phyloP scores from a whole-genome alignment of 2,113 vertebrate genomes.

The Oxyruncus cristatus region DNA sequence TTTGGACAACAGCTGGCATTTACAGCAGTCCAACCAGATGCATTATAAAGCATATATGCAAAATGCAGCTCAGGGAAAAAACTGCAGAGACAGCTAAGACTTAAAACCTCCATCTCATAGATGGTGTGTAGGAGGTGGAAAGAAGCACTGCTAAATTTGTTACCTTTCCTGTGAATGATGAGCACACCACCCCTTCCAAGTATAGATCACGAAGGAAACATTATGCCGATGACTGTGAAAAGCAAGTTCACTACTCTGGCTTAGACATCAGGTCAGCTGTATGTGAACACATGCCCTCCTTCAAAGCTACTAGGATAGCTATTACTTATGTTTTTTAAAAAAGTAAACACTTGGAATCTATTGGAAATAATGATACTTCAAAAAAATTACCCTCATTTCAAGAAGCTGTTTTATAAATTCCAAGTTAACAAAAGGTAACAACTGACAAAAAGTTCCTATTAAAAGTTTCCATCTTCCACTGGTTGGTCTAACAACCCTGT shows the following conservation, averaged over 20 bases:
- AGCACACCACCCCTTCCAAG: constrained; percentile 36
- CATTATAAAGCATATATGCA: neutral
- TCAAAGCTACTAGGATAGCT: neutral
- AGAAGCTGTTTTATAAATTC: neutral
- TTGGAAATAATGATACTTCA: neutral
- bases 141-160: constrained; percentile 61
- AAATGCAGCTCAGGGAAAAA: neutral
- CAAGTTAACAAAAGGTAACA: neutral
- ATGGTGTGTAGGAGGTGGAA: constrained; percentile 63
- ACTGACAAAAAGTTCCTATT: neutral
- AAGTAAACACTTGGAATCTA: neutral
- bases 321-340: neutral
- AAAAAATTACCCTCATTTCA: neutral
- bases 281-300: neutral
- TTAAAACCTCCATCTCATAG: neutral
- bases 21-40: neutral
- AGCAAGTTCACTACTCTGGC: neutral
- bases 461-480: neutral
- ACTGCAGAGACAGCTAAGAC: neutral
- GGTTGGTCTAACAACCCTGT: neutral
- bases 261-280: neutral
- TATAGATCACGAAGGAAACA: constrained; percentile 20
- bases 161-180: constrained; percentile 49
- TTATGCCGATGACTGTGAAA: neutral
- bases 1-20: neutral